These are phyloP conservation scores for Erythrocercus mccallii DNA, from an alignment of 2,113 vertebrate genomes.

Conservation along the genomic window DNA sequence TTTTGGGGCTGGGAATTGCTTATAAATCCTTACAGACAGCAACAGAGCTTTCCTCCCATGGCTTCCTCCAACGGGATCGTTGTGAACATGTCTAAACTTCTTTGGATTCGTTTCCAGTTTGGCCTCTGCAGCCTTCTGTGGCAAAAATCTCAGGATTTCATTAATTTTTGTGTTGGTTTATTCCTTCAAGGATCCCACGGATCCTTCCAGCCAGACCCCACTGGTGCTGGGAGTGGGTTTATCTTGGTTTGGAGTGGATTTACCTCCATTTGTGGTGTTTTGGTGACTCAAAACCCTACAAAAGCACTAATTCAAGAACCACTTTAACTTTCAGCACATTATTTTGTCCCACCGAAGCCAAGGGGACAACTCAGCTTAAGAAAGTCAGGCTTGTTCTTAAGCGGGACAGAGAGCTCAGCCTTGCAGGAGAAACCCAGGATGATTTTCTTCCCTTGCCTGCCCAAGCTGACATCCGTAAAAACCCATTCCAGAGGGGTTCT, in stretches of 20 bases:
- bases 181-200: fast-evolving
- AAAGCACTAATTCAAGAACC: neutral
- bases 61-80: neutral
- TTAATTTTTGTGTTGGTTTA: neutral
- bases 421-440: neutral
- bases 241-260: neutral
- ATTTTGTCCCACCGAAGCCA: neutral
- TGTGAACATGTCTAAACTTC: neutral
- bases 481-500: neutral
- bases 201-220: no score
- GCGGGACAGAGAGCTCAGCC: neutral
- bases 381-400: neutral
- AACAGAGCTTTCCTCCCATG: neutral
- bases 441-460: neutral
- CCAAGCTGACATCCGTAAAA: neutral
- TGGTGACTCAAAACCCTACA: neutral
- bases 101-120: neutral
- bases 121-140: neutral
- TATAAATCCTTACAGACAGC: neutral
- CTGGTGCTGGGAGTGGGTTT: neutral
- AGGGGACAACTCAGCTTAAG: neutral
- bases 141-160: neutral
- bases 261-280: neutral
- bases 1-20: neutral
- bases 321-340: neutral